Evolutionary conservation across 2,888 invertebrate genomes (phyloP).

Genomic region (Drosophila mimica): DNA sequence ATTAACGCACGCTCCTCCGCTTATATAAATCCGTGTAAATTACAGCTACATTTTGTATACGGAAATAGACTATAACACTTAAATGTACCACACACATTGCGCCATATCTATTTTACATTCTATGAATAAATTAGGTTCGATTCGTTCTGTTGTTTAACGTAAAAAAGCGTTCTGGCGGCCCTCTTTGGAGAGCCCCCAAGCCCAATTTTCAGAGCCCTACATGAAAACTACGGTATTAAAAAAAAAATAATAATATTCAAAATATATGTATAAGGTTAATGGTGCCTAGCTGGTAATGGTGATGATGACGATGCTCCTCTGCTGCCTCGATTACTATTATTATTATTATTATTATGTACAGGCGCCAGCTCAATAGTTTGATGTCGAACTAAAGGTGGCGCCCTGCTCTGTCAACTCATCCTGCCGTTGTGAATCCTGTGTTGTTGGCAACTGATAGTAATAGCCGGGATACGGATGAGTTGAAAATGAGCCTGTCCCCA

Average conservation of each 20-base stretch:
- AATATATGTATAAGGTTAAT: slow-evolving; percentile 54
- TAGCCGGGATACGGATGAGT: slow-evolving; percentile 55
- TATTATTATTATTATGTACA: slow-evolving; percentile 39
- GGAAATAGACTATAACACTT: slow-evolving; percentile 76
- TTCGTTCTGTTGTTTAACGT: slow-evolving; percentile 65
- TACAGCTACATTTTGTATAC: slow-evolving; percentile 67
- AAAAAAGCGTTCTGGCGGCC: slow-evolving; percentile 62
- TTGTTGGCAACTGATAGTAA: slow-evolving; percentile 56
- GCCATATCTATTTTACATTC: slow-evolving; percentile 68
- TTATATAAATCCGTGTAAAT: slow-evolving; percentile 66
- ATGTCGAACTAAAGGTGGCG: slow-evolving; percentile 41
- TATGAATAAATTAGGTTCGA: slow-evolving; percentile 73
- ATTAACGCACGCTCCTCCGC: slow-evolving; percentile 23
- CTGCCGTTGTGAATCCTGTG: slow-evolving; percentile 44
- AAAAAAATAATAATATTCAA: slow-evolving; percentile 47
- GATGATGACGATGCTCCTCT: slow-evolving; percentile 51
- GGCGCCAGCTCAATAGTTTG: slow-evolving; percentile 53
- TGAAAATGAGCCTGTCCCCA: slow-evolving; percentile 26
- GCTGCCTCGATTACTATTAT: slow-evolving; percentile 8
- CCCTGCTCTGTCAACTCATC: slow-evolving; percentile 38
- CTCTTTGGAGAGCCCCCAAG: slow-evolving; percentile 32
- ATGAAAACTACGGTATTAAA: slow-evolving; percentile 45
- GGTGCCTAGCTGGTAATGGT: slow-evolving; percentile 60
- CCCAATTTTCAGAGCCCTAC: slow-evolving; percentile 47
- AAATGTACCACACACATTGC: slow-evolving; percentile 59